These are phyloP conservation scores for Hydra vulgaris DNA, from an alignment of 30 jellyfish, hydroid and myxozoan genomes.

Conservation along the genomic window DNA sequence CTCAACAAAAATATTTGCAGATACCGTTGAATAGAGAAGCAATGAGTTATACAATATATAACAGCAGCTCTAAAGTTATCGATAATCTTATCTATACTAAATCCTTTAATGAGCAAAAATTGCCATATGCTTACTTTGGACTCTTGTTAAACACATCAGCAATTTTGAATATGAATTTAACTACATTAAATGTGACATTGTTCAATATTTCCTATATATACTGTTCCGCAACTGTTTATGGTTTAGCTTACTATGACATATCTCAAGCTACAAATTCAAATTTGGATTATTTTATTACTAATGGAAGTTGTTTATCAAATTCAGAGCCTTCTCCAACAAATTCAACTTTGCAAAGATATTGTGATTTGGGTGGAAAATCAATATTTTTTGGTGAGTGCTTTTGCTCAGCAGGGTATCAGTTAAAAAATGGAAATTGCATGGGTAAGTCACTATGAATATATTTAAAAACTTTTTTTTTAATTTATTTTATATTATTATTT, in stretches of 20 bases:
- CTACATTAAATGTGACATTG: constrained; percentile 6
- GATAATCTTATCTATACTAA: background rate
- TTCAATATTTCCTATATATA: background rate
- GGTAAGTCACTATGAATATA: too few species aligned
- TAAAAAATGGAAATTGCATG: background rate
- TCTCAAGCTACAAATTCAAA: constrained; percentile 4
- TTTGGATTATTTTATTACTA: background rate
- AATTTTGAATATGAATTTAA: background rate
- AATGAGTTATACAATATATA: background rate
- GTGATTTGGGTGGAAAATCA: constrained; percentile 3
- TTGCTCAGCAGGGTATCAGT: background rate
- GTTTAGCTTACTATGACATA: constrained; percentile 10
- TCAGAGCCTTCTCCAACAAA: constrained; percentile 12
- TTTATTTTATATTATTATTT: too few species aligned
- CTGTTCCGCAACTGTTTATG: constrained; percentile 5
- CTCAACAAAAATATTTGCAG: background rate
- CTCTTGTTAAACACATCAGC: background rate
- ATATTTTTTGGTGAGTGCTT: constrained; percentile 5
- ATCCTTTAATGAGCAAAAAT: background rate
- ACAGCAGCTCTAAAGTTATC: background rate
- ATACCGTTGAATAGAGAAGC: background rate
- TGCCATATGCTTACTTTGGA: background rate
- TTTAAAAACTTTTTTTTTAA: too few species aligned
- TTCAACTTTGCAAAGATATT: constrained; percentile 2
- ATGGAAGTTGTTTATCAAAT: constrained; percentile 17